phyloP scores from a whole-genome alignment of 2,113 vertebrate species.

The Talpa occidentalis region DNA sequence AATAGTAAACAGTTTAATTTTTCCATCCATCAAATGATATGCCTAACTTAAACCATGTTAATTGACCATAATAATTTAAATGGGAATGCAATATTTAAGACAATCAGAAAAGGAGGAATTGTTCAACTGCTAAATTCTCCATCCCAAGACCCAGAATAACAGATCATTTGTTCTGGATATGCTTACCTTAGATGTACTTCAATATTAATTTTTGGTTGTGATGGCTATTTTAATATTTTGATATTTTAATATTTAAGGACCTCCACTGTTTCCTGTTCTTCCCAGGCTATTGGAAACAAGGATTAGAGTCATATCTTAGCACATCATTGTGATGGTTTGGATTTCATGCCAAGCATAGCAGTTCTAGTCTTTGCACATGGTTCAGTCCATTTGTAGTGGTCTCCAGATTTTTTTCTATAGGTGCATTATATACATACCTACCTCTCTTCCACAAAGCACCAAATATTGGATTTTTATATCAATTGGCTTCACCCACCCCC shows the following conservation, averaged over 20 bases:
- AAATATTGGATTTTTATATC: neutral
- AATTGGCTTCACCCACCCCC: fast-evolving
- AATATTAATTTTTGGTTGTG: neutral
- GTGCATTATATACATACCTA: neutral
- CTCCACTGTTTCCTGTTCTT: neutral
- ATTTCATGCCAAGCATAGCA: neutral
- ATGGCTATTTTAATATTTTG: neutral
- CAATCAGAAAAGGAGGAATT: neutral
- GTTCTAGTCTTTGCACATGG: neutral
- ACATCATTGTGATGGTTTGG: neutral
- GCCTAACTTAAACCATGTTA: neutral
- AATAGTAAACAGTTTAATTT: neutral
- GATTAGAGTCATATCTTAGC: neutral
- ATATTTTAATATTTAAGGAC: neutral
- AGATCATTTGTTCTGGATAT: neutral
- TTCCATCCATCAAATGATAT: neutral
- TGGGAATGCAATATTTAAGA: neutral
- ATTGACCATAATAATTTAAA: neutral
- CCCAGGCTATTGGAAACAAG: neutral
- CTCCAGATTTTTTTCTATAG: neutral
- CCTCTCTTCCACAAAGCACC: neutral
- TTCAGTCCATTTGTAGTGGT: neutral
- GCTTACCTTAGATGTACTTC: neutral
- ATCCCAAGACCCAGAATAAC: neutral
- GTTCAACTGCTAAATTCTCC: neutral